Evolutionary conservation across 2,797 vertebrate species (phyloP), one percentile per base, ranked within the genome.

Genomic region (Cygnus olor): DNA sequence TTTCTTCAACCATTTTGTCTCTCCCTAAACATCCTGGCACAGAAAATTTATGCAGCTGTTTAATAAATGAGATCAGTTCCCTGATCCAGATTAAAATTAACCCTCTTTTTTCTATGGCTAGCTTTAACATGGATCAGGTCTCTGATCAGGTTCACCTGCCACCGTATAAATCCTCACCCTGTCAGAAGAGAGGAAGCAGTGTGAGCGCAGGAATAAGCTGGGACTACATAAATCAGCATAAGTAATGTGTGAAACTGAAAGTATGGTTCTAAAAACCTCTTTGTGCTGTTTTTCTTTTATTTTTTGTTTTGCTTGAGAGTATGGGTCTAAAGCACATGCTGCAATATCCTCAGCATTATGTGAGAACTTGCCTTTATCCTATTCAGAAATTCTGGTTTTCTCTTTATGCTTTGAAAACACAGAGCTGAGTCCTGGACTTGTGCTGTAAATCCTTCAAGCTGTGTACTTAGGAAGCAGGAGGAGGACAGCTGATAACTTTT

Each of bases 141-240:
- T 94, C 94, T 82, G 68, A 88, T 87, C 61, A 73, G 57, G 24
- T 85, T 95, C 81, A 94, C 81, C 86, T 95, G 81, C 81, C n/a
- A 80, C 57, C 25, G n/a, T 69, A 80, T 93, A 95, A 96, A 92
- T 95, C 84, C 61, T 74, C 90, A 70, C 36, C 32, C 57, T 93
- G 88, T 60, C 88, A 71, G 9, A 85, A 79, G 32, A 85, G 20
- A 88, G 53, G 25, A 81, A 89, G 81, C 40, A 61, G 61, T 15
- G 32, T 21, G 44, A 80, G n/a, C 64, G n/a, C 88, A 92, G 56
- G 70, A 91, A 86, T 38, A 30, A 90, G 36, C 54, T 72, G 53
- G 27, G 25, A 9, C 42, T 81, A 21, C 25, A 65, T 94, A 84
- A 93, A 90, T 93, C 70, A 81, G 27, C 10, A 5, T 30, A 49